Evolutionary conservation across 2,797 vertebrate species (phyloP).

Genomic region (Sebastes oblongus): DNA sequence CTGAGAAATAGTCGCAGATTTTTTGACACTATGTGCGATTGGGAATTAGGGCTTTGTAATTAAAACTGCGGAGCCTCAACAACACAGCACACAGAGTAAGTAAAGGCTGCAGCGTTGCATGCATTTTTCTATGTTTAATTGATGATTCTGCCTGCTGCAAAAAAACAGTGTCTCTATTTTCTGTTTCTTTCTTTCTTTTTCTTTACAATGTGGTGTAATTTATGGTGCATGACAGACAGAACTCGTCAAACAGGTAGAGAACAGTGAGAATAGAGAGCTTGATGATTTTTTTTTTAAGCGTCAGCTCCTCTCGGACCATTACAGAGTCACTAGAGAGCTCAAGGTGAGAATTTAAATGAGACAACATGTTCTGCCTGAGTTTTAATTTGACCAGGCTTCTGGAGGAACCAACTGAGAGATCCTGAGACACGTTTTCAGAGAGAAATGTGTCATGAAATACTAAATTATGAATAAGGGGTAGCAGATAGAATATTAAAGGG

Average conservation of each 20-base stretch:
- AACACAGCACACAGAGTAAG: constrained; percentile 78
- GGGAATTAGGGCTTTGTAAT: constrained; percentile 76
- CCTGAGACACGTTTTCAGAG: not conserved
- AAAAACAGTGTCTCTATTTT: not conserved
- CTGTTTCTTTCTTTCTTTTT: not conserved
- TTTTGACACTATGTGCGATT: constrained; percentile 84
- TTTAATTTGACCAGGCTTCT: constrained; percentile 52
- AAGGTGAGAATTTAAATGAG: constrained; percentile 74
- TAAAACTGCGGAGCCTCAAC: constrained; percentile 69
- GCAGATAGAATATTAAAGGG: not conserved
- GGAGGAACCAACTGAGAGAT: not conserved
- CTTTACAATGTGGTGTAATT: not conserved
- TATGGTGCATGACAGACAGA: not conserved
- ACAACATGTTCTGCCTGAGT: constrained; percentile 44
- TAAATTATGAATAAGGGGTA: not conserved
- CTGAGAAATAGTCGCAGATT: constrained; percentile 87
- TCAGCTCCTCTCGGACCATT: constrained; percentile 72
- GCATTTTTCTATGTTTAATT: constrained; percentile 62
- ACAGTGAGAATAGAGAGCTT: constrained; percentile 28
- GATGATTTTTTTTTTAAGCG: constrained; percentile 50
- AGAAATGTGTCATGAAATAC: not conserved
- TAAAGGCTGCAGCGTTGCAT: constrained; percentile 71
- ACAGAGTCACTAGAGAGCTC: constrained; percentile 68
- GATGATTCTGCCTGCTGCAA: constrained; percentile 40
- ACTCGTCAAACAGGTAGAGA: not conserved